Conservation (phyloP, 2,113 vertebrate species). For the Takifugu flavidus region DNA sequence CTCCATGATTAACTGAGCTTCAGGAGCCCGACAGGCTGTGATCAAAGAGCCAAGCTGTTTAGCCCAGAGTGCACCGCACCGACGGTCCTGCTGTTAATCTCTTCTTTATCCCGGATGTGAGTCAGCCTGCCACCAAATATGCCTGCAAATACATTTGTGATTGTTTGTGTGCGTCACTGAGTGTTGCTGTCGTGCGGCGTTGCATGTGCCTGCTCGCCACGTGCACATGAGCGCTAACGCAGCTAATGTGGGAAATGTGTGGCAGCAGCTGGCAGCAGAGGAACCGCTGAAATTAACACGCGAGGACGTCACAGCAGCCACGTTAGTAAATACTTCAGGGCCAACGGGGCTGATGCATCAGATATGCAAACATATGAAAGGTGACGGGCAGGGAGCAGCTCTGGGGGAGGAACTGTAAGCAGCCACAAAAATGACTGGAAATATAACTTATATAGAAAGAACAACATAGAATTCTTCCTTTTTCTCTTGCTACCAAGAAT, state of each 20-base stretch:
- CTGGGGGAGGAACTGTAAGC: constrained; percentile 1
- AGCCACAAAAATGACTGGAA: neutral
- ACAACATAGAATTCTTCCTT: neutral
- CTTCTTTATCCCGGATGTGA: constrained; percentile 26
- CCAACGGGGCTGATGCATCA: constrained; percentile 22
- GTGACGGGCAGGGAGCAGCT: constrained; percentile 29
- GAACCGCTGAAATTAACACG: constrained; percentile 23
- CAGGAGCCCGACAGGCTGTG: constrained; percentile 10
- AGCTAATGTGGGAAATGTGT: neutral
- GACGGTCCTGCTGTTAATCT: constrained; percentile 16
- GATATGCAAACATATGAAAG: constrained; percentile 44
- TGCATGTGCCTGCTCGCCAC: constrained; percentile 8
- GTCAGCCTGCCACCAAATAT: constrained; percentile 24
- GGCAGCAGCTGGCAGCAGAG: constrained; percentile 18
- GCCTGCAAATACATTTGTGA: constrained; percentile 19
- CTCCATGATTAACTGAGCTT: neutral
- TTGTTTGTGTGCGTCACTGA: neutral
- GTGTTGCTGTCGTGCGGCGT: constrained; percentile 5
- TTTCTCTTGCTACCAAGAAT: constrained; percentile 41
- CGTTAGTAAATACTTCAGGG: constrained; percentile 10
- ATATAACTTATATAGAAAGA: neutral
- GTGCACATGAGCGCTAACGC: constrained; percentile 1
- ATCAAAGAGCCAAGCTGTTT: constrained; percentile 20
- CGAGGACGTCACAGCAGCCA: constrained; percentile 13
- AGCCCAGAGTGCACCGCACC: neutral